Evolutionary conservation across 92 coral and sea anemone genomes (phyloP).

Genomic region (Palythoa grandis): DNA sequence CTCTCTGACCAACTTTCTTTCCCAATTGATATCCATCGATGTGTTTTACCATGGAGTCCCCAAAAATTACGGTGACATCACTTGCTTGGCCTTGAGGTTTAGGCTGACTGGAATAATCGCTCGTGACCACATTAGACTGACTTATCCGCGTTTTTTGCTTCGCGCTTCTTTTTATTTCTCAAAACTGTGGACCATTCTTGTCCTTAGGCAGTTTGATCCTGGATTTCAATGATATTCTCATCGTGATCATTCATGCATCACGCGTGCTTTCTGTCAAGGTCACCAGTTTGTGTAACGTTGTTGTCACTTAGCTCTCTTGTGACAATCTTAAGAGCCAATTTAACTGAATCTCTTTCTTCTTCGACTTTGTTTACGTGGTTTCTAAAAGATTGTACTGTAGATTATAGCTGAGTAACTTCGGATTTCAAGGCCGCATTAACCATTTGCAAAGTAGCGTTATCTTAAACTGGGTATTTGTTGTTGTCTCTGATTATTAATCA

Average conservation of each 20-base stretch:
- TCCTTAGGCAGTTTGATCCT: constrained; percentile 18
- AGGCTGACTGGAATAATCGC: constrained; percentile 5
- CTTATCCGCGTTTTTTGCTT: constrained; percentile 19
- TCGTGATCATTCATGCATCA: constrained; percentile 18
- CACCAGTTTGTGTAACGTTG: constrained; percentile 13
- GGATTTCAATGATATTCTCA: constrained; percentile 12
- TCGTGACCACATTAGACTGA: constrained; percentile 16
- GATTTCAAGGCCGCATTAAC: constrained; percentile 21
- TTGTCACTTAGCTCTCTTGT: constrained; percentile 34
- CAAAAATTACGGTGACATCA: background rate
- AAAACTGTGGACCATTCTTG: constrained; percentile 13
- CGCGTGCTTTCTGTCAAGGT: constrained; percentile 15
- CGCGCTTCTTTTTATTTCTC: constrained; percentile 4
- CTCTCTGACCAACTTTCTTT: constrained; percentile 15
- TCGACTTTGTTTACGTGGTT: constrained; percentile 34
- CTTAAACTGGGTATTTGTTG: constrained; percentile 12
- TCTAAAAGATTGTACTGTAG: constrained; percentile 19
- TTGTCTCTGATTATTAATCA: constrained; percentile 16
- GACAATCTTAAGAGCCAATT: constrained; percentile 36
- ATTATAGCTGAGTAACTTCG: constrained; percentile 15
- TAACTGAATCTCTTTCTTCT: constrained; percentile 34
- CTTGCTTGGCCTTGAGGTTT: constrained; percentile 15
- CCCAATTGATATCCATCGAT: constrained; percentile 18
- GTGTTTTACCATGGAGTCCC: background rate
- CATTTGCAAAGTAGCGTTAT: constrained; percentile 22